phyloP scores from a whole-genome alignment of 2,113 vertebrate species.

The Sceloporus tristichus region DNA sequence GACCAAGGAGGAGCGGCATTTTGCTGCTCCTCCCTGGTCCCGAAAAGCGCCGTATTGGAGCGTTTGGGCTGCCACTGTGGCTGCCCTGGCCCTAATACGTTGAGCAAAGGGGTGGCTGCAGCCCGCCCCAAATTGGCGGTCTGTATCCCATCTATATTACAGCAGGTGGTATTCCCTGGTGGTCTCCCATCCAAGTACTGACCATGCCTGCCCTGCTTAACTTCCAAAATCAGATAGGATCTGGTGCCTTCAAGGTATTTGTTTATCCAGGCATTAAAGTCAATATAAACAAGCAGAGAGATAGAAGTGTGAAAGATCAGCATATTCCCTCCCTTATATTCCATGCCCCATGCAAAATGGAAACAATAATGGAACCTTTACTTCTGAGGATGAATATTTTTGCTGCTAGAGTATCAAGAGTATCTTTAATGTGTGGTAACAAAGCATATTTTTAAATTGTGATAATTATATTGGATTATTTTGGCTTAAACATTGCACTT shows the following conservation, averaged over 20 bases:
- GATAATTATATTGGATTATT: neutral
- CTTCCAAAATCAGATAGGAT: no score
- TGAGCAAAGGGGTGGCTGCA: no score
- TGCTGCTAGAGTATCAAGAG: neutral
- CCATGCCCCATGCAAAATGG: neutral
- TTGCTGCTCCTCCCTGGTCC: no score
- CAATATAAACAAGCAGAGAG: neutral
- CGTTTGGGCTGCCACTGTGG: no score
- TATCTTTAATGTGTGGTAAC: neutral
- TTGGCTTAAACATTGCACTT: neutral
- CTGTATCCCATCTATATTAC: no score
- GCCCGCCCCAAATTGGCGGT: no score
- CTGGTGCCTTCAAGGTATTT: neutral
- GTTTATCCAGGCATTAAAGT: neutral
- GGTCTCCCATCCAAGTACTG: no score
- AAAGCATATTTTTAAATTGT: neutral
- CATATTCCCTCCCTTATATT: neutral
- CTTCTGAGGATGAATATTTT: neutral
- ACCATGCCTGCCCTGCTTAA: no score
- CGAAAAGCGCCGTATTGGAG: no score
- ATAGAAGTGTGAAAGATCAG: neutral
- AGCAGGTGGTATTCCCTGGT: no score
- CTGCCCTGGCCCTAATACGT: no score
- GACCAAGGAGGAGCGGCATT: no score
- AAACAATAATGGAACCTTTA: neutral